phyloP scores from a whole-genome alignment of 2,113 vertebrate species.

The Anoura caudifer region DNA sequence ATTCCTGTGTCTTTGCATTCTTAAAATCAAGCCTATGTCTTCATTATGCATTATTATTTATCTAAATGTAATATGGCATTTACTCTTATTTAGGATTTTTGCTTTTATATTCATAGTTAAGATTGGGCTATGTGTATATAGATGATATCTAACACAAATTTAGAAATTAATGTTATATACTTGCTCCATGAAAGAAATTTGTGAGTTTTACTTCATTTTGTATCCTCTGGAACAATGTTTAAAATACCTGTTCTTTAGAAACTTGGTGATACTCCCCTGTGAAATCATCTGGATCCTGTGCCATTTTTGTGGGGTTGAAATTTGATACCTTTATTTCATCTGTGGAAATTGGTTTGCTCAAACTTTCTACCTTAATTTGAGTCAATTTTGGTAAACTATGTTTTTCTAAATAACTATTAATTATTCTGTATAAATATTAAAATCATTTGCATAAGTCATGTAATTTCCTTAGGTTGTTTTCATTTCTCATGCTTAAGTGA shows the following conservation, averaged over 20 bases:
- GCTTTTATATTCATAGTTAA: background rate
- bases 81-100: background rate
- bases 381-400: background rate
- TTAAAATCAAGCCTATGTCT: background rate
- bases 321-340: background rate
- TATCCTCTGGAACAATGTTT: background rate
- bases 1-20: background rate
- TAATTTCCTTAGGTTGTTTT: background rate
- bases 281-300: background rate
- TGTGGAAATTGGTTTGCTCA: background rate
- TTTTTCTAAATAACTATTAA: background rate
- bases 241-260: background rate
- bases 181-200: background rate
- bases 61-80: background rate
- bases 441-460: background rate
- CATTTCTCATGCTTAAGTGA: background rate
- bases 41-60: background rate
- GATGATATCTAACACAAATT: background rate
- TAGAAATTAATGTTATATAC: background rate
- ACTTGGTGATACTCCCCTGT: background rate
- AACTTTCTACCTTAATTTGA: background rate
- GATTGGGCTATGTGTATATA: background rate
- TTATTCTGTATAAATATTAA: background rate
- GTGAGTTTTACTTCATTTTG: background rate
- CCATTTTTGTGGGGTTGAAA: background rate